phyloP scores from a whole-genome alignment of 37 sponge, comb jelly and placozoan genomes.

The Halisarca cf. caerulea region DNA sequence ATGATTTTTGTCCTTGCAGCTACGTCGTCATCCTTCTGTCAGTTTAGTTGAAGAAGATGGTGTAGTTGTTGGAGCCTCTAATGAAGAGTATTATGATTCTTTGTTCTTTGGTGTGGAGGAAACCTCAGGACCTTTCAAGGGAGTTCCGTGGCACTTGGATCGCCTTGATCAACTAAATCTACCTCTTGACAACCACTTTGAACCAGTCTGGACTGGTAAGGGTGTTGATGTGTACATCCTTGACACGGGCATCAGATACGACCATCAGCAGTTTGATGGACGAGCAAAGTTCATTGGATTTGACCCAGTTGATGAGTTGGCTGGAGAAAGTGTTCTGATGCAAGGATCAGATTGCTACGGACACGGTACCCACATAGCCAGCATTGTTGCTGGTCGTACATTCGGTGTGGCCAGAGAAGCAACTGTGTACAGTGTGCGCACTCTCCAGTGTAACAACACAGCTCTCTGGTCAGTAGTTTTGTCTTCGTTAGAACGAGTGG shows the following conservation, averaged over 20 bases:
- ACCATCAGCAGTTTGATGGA: conserved; percentile 1
- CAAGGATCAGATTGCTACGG: conserved; percentile 74
- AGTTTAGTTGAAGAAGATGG: not conserved
- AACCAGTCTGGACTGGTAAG: not conserved
- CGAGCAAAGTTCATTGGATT: not conserved
- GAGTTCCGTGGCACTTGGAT: conserved; percentile 11
- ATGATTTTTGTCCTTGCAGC: not conserved
- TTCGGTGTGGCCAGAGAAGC: conserved; percentile 66
- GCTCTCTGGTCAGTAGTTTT: conserved; percentile 62
- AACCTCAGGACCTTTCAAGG: not conserved
- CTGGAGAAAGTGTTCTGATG: not conserved
- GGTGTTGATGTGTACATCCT: conserved; percentile 21
- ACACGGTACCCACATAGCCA: conserved; percentile 81
- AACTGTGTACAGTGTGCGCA: conserved; percentile 58
- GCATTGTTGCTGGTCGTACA: conserved; percentile 65
- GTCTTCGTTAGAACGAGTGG: conserved; percentile 42
- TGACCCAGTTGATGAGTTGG: not conserved
- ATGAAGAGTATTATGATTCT: not conserved
- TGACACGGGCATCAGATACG: not conserved
- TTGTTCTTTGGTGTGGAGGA: not conserved
- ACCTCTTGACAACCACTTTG: not conserved
- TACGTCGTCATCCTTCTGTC: not conserved
- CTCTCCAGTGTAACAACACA: conserved; percentile 48
- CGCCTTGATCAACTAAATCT: not conserved
- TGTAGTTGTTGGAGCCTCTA: not conserved